Base-by-base conservation (phyloP, 2,888 invertebrate species). In the Meiosimyza decipiens region DNA sequence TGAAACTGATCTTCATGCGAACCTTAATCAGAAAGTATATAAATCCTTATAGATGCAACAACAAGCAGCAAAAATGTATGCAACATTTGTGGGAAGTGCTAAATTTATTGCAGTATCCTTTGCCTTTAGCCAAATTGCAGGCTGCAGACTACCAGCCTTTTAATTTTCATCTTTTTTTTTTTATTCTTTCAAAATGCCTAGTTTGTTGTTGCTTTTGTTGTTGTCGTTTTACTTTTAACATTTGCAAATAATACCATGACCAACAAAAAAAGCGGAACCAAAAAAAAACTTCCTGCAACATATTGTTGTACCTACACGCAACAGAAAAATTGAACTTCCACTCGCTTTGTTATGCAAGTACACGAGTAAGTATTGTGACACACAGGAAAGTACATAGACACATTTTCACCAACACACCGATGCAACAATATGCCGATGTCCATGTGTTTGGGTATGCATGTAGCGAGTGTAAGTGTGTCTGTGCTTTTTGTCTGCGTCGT, bases 241-340 rank as follows among this genome's bases (percentile, higher is more conserved):
- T 51, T 64, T 51, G 64, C 18, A 18, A 28, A 51, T 51, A 63
- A 18, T 12, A 49, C 63, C 49, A 40, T 63, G 63, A 40, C 40
- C 40, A 40, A 40, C 6, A 40, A 7, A 9, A 40, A 40, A 40
- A 40, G 9, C 40, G 9, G 9, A 6, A 40, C 6, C 2, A 6
- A 40, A 40, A 40, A 40, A 40, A 63, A 63, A 18, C 16, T 47
- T 47, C 63, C 18, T 18, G 67, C 40, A 55, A 54, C 65, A 65
- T 54, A 67, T 68, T 68, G 57, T 51, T 67, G 59, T 68, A 68
- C 40, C 40, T 40, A 40, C 57, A 68, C 50, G 28, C 68, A 59
- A 50, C 59, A 57, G 68, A 57, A 68, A 68, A 68, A 50, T 57
- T 57, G 68, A 68, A 68, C 50, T 64, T 52, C 67, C 55, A 18